Conservation (phyloP, 2,888 invertebrate species). For the Cantharis rufa region DNA sequence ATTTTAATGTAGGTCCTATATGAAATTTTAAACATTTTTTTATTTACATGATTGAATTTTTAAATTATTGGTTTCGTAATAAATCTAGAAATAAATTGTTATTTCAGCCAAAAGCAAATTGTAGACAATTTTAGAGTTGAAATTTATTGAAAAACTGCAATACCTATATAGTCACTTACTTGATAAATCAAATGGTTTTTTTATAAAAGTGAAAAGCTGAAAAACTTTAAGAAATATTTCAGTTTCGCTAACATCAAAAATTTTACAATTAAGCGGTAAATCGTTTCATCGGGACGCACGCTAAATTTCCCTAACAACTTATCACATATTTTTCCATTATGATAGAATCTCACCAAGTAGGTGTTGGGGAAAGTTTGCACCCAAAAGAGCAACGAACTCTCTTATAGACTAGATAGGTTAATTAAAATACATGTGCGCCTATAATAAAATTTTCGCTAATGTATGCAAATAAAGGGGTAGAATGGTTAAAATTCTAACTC, state of each 20-base stretch:
- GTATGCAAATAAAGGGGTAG: background rate
- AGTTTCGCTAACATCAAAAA: background rate
- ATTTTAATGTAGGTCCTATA: no score
- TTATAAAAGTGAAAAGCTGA: background rate
- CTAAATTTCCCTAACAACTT: background rate
- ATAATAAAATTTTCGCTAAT: background rate
- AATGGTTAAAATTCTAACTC: background rate
- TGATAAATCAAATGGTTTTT: background rate
- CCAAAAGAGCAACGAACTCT: background rate
- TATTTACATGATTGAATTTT: background rate
- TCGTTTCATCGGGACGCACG: background rate
- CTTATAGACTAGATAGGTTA: background rate
- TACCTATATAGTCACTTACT: background rate
- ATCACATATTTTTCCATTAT: background rate
- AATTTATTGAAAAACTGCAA: background rate
- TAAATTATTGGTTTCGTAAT: background rate
- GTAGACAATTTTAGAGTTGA: background rate
- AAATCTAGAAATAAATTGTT: background rate
- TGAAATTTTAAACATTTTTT: background rate
- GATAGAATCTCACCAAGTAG: background rate
- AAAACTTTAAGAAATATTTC: background rate
- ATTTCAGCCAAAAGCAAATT: background rate
- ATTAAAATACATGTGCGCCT: background rate
- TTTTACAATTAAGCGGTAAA: background rate
- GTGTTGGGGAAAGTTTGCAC: background rate